Evolutionary conservation across 2,113 vertebrate genomes (phyloP), one percentile per base, ranked within the genome.

Genomic region (Brachypodius melanocephalos): DNA sequence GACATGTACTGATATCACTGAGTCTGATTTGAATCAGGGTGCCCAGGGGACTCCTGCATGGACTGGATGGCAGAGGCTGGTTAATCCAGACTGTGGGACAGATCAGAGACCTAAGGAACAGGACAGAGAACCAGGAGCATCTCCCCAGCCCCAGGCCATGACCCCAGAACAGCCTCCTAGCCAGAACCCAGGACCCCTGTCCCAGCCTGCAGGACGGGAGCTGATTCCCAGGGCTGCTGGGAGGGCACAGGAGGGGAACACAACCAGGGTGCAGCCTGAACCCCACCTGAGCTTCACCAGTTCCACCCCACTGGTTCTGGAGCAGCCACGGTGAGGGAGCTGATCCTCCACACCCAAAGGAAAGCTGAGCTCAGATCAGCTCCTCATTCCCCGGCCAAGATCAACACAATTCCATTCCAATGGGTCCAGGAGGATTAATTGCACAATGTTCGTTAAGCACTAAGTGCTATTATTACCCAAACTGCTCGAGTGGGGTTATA

Each of bases 381-480:
- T 79, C 71, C 17, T 49, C 6, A 6, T 3, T 55, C 25, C 32
- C 31, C 68, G 74, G 79, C 68, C 88, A 79, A 57, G 71, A 91
- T 20, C 78, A 85, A 92, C 80, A 69, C 58, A 59, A 57, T 68
- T 81, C 72, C 42, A 46, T 49, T 87, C 55, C 42, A 88, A 43
- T 25, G 74, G 55, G 45, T 32, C 85, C 67, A 42, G 57, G 10
- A 78, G 74, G 86, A 95, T 91, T 94, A 95, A 96, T 85, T 95
- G 69, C 45, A 73, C 42, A 32, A 15, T 0, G 0, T 76, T 88
- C 3, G 0, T 95, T 93, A 93, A 95, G 93, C 85, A 82, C 74
- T 51, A 72, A 95, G 74, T 52, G 58, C 74, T 80, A 83, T 81
- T 92, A 92, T 88, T 76, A 88, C 38, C 71, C 71, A 88, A 95